A percentile compares a stretch with the other conserved stretches of the same genome.
These are phyloP conservation scores for Aspidapion aeneum DNA, from an alignment of 2,888 invertebrate species.

Conservation along the genomic window DNA sequence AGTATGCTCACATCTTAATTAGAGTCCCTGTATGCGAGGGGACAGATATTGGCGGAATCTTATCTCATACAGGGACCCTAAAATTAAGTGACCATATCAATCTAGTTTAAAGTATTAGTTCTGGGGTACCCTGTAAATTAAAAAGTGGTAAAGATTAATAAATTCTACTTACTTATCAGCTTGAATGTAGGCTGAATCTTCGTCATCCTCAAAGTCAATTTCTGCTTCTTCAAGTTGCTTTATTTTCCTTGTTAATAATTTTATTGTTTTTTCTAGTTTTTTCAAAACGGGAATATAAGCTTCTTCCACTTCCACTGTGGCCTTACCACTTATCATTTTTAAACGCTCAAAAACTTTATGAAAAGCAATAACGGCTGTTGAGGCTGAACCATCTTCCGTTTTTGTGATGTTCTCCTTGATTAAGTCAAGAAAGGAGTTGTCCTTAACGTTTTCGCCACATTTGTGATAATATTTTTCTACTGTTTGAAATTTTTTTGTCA, in stretches of 20 bases:
- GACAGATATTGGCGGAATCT: too few relatives aligned
- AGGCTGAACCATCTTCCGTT: conserved; percentile 23
- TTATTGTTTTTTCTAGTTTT: conserved; percentile 54
- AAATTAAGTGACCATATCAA: too few relatives aligned
- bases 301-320: conserved; percentile 26
- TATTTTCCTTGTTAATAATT: conserved; percentile 63
- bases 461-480: conserved; percentile 28
- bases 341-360: conserved; percentile 32
- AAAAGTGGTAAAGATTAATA: too few relatives aligned
- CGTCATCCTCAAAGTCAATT: conserved; percentile 67
- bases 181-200: conserved; percentile 69
- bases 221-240: conserved; percentile 64
- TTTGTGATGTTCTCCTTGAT: conserved; percentile 22
- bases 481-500: conserved; percentile 23
- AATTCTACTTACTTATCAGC: conserved; percentile 61
- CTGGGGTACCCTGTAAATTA: too few relatives aligned
- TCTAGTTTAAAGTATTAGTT: too few relatives aligned
- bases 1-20: too few relatives aligned
- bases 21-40: too few relatives aligned
- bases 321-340: conserved; percentile 23
- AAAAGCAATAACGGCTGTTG: conserved; percentile 31
- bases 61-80: too few relatives aligned
- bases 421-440: conserved; percentile 25
- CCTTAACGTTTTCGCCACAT: conserved; percentile 21
- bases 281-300: conserved; percentile 29